These are phyloP conservation scores for Ennomos erosarius DNA, from an alignment of 2,888 invertebrate genomes.

Conservation along the genomic window DNA sequence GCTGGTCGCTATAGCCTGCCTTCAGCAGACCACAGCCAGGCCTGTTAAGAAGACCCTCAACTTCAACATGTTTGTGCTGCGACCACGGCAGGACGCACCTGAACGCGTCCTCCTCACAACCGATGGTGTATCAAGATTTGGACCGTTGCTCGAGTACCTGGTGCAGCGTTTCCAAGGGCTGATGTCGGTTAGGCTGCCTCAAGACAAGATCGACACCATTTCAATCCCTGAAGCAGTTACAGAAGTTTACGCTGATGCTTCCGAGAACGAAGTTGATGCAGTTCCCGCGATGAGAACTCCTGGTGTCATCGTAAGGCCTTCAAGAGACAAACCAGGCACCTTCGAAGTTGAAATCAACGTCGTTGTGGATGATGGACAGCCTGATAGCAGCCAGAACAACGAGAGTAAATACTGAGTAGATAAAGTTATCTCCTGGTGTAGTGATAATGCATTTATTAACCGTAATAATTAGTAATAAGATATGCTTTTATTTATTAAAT, in stretches of 20 bases:
- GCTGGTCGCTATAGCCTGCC: conserved; percentile 60
- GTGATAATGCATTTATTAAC: conserved; percentile 53
- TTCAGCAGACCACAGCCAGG: conserved; percentile 57
- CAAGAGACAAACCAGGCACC: conserved; percentile 71
- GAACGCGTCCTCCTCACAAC: conserved; percentile 68
- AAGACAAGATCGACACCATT: conserved; percentile 77
- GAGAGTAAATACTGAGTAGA: conserved; percentile 43
- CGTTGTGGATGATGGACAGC: conserved; percentile 73
- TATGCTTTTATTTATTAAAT: conserved; percentile 56
- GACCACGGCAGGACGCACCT: conserved; percentile 62
- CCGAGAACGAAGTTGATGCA: conserved; percentile 80
- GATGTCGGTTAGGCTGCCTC: conserved; percentile 88
- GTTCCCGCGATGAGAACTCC: conserved; percentile 74
- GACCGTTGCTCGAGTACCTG: conserved; percentile 88
- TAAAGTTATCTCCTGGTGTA: conserved; percentile 15
- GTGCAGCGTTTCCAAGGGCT: conserved; percentile 89
- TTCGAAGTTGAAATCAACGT: conserved; percentile 76
- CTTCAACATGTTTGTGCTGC: conserved; percentile 78
- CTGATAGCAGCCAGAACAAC: conserved; percentile 59
- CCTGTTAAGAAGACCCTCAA: conserved; percentile 75
- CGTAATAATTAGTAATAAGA: conserved; percentile 30
- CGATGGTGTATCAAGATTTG: conserved; percentile 85
- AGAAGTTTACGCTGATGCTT: conserved; percentile 59
- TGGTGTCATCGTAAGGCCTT: conserved; percentile 69
- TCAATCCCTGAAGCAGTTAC: conserved; percentile 41